phyloP scores from a whole-genome alignment of 2,888 invertebrate genomes.

The Onchidella celtica region DNA sequence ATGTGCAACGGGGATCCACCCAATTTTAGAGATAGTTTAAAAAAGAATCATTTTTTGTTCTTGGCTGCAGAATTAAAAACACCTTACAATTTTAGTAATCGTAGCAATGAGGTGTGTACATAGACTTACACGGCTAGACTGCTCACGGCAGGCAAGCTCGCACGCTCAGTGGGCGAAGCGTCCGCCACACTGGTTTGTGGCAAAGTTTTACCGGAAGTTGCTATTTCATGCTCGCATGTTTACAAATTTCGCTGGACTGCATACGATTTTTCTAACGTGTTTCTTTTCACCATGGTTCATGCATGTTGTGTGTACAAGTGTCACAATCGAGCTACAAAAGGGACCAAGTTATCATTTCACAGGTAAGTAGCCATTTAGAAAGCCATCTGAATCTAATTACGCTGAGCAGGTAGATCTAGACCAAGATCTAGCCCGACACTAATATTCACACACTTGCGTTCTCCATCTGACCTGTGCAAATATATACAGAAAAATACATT shows the following conservation, averaged over 20 bases:
- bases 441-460: background rate
- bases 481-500: too few species aligned
- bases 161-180: background rate
- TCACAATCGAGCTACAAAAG: background rate
- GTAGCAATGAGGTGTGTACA: too few species aligned
- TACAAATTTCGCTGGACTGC: background rate
- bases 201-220: background rate
- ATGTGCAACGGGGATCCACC: too few species aligned
- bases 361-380: background rate
- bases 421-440: background rate
- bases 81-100: too few species aligned
- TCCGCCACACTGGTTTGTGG: background rate
- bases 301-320: background rate
- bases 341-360: background rate
- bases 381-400: background rate
- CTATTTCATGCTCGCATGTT: background rate
- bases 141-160: background rate
- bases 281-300: background rate
- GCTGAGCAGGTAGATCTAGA: background rate
- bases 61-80: too few species aligned
- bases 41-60: too few species aligned
- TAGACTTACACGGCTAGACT: background rate
- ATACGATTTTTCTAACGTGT: background rate
- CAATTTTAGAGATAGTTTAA: too few species aligned
- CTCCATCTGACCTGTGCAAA: background rate